A percentile compares a stretch with the other conserved stretches of the same genome.
Evolutionary conservation across 2,113 vertebrate species (phyloP).

Genomic region (Halichoeres trimaculatus): DNA sequence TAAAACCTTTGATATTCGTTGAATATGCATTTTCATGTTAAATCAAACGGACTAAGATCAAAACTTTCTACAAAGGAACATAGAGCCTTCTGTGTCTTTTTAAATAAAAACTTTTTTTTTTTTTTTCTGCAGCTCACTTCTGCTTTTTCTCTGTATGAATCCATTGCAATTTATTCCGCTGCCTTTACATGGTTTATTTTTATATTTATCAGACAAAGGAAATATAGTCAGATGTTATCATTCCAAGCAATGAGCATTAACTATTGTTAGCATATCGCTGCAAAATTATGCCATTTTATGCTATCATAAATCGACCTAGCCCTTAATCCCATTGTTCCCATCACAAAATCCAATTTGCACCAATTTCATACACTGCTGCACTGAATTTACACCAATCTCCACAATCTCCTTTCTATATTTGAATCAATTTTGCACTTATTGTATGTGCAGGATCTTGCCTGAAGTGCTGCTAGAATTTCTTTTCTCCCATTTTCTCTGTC

Average conservation of each 20-base stretch:
- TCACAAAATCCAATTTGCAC: slow-evolving; percentile 52
- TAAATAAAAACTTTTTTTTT: background rate
- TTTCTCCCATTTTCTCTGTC: background rate
- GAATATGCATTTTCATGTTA: too few species aligned
- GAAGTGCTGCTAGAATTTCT: background rate
- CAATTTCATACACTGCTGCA: slow-evolving; percentile 45
- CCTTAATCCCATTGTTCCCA: slow-evolving; percentile 34
- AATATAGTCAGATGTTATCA: slow-evolving; percentile 14
- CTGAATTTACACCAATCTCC: slow-evolving; percentile 43
- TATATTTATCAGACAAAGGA: background rate
- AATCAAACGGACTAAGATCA: too few species aligned
- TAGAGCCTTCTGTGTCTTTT: too few species aligned
- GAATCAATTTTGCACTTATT: slow-evolving; percentile 25
- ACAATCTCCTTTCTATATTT: slow-evolving; percentile 28
- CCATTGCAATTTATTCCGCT: background rate
- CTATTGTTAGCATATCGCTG: slow-evolving; percentile 30
- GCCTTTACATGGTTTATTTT: slow-evolving; percentile 4
- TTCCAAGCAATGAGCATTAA: background rate
- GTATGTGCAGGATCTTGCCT: background rate
- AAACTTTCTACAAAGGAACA: too few species aligned
- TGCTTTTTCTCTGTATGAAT: background rate
- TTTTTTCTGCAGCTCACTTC: background rate
- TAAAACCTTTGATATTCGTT: too few species aligned
- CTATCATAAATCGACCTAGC: slow-evolving; percentile 13
- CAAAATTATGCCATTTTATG: slow-evolving; percentile 14